Evolutionary conservation across 92 coral and sea anemone genomes (phyloP).

Genomic region (Metridium senile): DNA sequence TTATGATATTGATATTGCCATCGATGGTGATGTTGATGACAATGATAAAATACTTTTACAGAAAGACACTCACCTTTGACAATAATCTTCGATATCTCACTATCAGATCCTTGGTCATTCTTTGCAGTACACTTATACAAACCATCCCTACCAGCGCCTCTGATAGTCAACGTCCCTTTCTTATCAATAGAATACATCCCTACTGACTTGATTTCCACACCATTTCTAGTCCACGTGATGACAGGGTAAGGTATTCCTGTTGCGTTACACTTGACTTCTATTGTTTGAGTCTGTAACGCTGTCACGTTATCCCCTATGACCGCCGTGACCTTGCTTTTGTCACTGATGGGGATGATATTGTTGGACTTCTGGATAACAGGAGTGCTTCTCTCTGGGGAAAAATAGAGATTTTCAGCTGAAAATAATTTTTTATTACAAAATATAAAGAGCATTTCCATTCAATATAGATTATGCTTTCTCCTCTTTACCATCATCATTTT

Average conservation of each 20-base stretch:
- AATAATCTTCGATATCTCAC: conserved; percentile 33
- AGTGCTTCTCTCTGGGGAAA: conserved; percentile 24
- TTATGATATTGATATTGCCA: no score
- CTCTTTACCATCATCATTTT: no score
- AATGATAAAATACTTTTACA: no score
- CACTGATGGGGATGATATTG: conserved; percentile 31
- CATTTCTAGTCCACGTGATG: conserved; percentile 62
- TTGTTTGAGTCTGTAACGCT: conserved; percentile 42
- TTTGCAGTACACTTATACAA: conserved; percentile 52
- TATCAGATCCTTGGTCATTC: conserved; percentile 49
- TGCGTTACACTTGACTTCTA: conserved; percentile 60
- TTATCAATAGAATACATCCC: conserved; percentile 44
- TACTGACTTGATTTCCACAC: conserved; percentile 28
- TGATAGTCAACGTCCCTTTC: conserved; percentile 48
- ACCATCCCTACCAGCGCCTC: conserved; percentile 24
- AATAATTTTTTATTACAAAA: background rate
- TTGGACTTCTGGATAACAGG: conserved; percentile 36
- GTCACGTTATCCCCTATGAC: conserved; percentile 65
- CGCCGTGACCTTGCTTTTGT: conserved; percentile 35
- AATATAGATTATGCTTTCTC: no score
- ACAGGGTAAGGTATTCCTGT: conserved; percentile 61
- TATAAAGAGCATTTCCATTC: background rate
- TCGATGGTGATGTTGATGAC: no score
- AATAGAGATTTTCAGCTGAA: background rate
- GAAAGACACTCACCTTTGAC: conserved; percentile 51